Conservation (phyloP, 2,113 vertebrate species). For the Cyprinodon tularosa region DNA sequence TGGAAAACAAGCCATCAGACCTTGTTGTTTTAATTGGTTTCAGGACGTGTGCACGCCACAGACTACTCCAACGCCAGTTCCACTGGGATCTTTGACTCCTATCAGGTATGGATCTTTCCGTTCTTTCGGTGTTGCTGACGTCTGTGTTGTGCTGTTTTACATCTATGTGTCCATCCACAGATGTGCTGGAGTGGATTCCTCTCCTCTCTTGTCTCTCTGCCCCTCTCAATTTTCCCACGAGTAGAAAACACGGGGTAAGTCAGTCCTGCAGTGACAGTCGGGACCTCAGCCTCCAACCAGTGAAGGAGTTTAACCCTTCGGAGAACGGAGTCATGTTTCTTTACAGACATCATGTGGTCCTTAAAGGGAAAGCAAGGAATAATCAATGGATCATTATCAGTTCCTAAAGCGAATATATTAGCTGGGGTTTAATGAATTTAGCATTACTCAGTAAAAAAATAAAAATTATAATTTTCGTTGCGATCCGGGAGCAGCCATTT, state of each 20-base stretch:
- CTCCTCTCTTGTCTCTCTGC: conserved; percentile 86
- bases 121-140: neutral
- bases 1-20: neutral
- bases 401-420: too few species aligned
- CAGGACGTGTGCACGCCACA: conserved; percentile 90
- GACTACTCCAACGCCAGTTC: conserved; percentile 96
- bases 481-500: too few species aligned
- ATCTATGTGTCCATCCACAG: conserved; percentile 65
- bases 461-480: too few species aligned
- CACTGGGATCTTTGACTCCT: conserved; percentile 92
- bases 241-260: conserved; percentile 91
- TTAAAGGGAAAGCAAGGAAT: too few species aligned
- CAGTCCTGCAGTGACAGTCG: neutral
- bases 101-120: conserved; percentile 77
- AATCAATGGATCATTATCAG: too few species aligned
- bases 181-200: conserved; percentile 90
- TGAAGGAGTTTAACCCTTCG: neutral
- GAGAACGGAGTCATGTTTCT: neutral
- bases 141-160: conserved; percentile 24
- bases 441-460: too few species aligned
- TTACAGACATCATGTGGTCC: neutral
- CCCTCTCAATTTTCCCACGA: conserved; percentile 87
- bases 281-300: neutral
- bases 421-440: too few species aligned
- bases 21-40: conserved; percentile 28